Conservation (phyloP, 1,140 invertebrate species). For the Whitmania pigra region DNA sequence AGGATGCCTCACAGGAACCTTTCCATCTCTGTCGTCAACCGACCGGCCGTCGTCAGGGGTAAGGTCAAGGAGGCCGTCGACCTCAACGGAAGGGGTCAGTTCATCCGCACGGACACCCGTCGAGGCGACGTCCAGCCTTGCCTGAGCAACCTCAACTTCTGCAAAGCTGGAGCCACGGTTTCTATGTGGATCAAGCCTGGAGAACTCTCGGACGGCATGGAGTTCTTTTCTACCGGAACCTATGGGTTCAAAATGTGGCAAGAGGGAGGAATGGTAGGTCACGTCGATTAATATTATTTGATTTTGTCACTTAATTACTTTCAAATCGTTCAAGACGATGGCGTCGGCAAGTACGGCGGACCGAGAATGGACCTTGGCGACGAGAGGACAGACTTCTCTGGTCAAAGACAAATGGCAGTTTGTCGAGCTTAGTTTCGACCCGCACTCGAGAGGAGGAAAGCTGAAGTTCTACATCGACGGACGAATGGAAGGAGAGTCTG, state of each 20-base stretch:
- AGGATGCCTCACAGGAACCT: conserved; percentile 29
- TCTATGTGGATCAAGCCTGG: conserved; percentile 34
- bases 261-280: conserved; percentile 4
- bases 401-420: conserved; percentile 33
- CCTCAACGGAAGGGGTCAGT: conserved; percentile 34
- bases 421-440: conserved; percentile 35
- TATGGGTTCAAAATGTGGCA: conserved; percentile 21
- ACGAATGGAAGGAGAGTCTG: conserved; percentile 24
- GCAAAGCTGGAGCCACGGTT: conserved; percentile 35
- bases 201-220: conserved; percentile 28
- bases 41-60: conserved; percentile 33
- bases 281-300: not conserved
- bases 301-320: not conserved
- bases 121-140: conserved; percentile 32
- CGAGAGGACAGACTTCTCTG: conserved; percentile 26
- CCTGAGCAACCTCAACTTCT: conserved; percentile 36
- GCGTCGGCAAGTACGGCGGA: conserved; percentile 30
- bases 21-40: conserved; percentile 27
- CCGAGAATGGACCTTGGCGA: conserved; percentile 20
- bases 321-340: conserved; percentile 2
- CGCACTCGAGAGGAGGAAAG: conserved; percentile 27
- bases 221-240: conserved; percentile 33
- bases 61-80: conserved; percentile 33
- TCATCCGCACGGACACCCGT: conserved; percentile 28
- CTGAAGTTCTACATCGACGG: conserved; percentile 33